phyloP scores from a whole-genome alignment of 1,140 invertebrate species.

The Drosophila seguyi region DNA sequence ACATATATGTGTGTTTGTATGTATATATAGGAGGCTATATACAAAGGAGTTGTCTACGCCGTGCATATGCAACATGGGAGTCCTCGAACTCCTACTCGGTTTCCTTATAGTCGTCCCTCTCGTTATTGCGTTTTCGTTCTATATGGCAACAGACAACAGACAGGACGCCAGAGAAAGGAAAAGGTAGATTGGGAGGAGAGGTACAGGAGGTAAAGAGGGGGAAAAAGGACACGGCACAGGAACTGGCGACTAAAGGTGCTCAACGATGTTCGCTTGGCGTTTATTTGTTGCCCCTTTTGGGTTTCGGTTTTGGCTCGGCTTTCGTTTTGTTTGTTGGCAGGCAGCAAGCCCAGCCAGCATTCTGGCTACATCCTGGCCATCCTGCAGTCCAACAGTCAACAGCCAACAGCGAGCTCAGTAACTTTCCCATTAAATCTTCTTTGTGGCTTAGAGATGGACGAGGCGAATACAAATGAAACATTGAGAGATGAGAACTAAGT shows the following conservation, averaged over 20 bases:
- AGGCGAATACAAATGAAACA: slow-evolving; percentile 19
- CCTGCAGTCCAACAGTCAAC: slow-evolving; percentile 38
- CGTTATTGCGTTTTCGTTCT: slow-evolving; percentile 53
- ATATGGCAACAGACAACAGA: slow-evolving; percentile 56
- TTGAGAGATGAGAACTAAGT: neutral
- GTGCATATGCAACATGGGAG: slow-evolving; percentile 60
- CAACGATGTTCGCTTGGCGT: slow-evolving; percentile 57
- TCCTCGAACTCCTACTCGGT: slow-evolving; percentile 18
- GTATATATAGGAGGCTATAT: slow-evolving; percentile 18
- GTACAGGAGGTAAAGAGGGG: neutral
- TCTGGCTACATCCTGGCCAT: slow-evolving; percentile 35
- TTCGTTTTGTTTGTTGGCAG: slow-evolving; percentile 46
- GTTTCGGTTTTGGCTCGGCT: slow-evolving; percentile 55
- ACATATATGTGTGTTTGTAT: neutral
- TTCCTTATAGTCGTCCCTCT: slow-evolving; percentile 29
- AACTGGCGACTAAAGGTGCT: slow-evolving; percentile 50
- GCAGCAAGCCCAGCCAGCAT: slow-evolving; percentile 25
- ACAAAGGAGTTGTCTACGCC: slow-evolving; percentile 54
- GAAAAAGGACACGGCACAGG: slow-evolving; percentile 18
- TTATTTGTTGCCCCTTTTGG: slow-evolving; percentile 75
- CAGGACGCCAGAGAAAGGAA: slow-evolving; percentile 39
- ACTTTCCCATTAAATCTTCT: slow-evolving; percentile 80
- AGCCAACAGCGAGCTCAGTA: slow-evolving; percentile 34
- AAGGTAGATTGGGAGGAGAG: slow-evolving; percentile 5
- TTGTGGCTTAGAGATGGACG: slow-evolving; percentile 36